Percentiles rank a stretch among this genome's conserved stretches.
Evolutionary conservation across 1,140 invertebrate species (phyloP).

Genomic region (fruit fly (Drosophila melanogaster)): Release_6_plus_ISO1_MT NT_033779.5:11222501-11223000

Average conservation of each 20-base stretch:
- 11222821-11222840: conserved; percentile 54
- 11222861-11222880: conserved; percentile 11
- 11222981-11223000: not conserved
- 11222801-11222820: not conserved
- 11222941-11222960: conserved; percentile 42
- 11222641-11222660: not conserved
- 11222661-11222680: conserved; percentile 9
- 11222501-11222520: conserved; percentile 69
- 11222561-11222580: conserved; percentile 44
- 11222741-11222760: conserved; percentile 7
- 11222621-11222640: conserved; percentile 13
- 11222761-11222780: not conserved
- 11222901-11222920: conserved; percentile 76
- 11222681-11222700: conserved; percentile 48
- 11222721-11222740: conserved; percentile 29
- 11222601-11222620: conserved; percentile 79
- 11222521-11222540: not conserved
- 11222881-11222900: conserved; percentile 67
- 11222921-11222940: conserved; percentile 77
- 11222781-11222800: not conserved
- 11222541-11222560: not conserved
- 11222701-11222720: conserved; percentile 72
- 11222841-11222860: conserved; percentile 37
- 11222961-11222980: conserved; percentile 37
- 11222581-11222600: conserved; percentile 81